Evolutionary conservation across 64 coral and sea anemone species (phyloP), one percentile per base, ranked within the genome.

Genomic region (Trachythela sp.): DNA sequence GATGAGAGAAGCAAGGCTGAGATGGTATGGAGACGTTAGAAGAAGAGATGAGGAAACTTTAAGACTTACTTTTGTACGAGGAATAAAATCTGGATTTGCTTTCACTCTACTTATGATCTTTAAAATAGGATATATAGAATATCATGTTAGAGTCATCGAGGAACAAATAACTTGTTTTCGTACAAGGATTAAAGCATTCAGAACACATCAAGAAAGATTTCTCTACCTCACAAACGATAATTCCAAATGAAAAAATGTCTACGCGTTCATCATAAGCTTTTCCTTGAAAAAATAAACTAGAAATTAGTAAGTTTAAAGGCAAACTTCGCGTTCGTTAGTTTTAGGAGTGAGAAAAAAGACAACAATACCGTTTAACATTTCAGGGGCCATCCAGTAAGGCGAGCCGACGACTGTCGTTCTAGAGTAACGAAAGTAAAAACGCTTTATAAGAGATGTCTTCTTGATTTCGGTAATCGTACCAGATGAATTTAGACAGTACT

Each of bases 311-410:
- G 9, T 5, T 52, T 86, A 0, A 39, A 11, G 10, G 2, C 7
- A 18, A 54, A 7, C 3, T 39, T 11, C 10, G 17, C 18, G 35
- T 70, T 22, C 31, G 0, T 67, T 37, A 24, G 18, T 87, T 13
- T 36, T 52, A 39, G 10, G 30, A 4, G 20, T 8, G 13, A 24
- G 29, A 26, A 76, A 6, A 37, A 76, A 34, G 1, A 45, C 42
- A 24, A 17, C 2, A 17, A 32, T 92, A 97, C 96, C 96, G 17
- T 92, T 94, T 30, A 99, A 37, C 96, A 99, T 99, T 51, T 99
- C 96, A 7, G 96, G 96, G 0, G 96, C 96, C 96, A 99, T 99
- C 96, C 96, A 99, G 71, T 89, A 99, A 0, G 96, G 93, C 2
- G 91, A 88, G 38, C 96, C 96, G 2, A 99, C 96, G 17, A 99